Base-by-base conservation (phyloP, 2,888 invertebrate species). In the Oscheius sp. region DNA sequence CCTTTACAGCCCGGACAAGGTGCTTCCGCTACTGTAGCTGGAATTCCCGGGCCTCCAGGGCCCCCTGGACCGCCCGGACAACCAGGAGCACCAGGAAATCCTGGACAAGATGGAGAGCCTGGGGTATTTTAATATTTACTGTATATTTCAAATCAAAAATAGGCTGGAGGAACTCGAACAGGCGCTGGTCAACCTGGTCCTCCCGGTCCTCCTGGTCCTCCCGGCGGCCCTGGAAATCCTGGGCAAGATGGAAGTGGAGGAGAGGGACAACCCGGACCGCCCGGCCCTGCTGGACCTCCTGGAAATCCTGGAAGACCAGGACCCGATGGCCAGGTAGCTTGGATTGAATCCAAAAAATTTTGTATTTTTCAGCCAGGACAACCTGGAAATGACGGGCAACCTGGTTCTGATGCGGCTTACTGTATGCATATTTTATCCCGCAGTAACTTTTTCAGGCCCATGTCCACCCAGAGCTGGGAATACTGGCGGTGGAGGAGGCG, bases 131-230 rank as follows among this genome's bases (percentile, higher is more conserved):
- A n/a, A n/a, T n/a, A n/a, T n/a, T n/a, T n/a, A n/a, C n/a, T n/a
- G n/a, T n/a, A n/a, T n/a, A n/a, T n/a, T n/a, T n/a, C n/a, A n/a
- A n/a, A 49, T 18, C 49, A 49, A 49, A 23, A 23, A 18, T 55
- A 25, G 43, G 35, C 61, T 41, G 61, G 61, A 5, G 9, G n/a
- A n/a, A 21, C 58, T 27, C 13, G 58, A 58, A 7, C 12, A 12
- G 58, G n/a, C 12, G 27, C 61, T 13, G 41, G 43, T 16, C 41
- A 3, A 2, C 41, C 61, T 21, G 61, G 61, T 18, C 61, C 45
- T 18, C 61, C 61, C 41, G 61, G 61, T 7, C 61, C 41, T 12
- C 43, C 41, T 61, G 61, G 59, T n/a, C 59, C 59, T 25, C 59
- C 59, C 9, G 59, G 59, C 6, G 18, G 18, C 7, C 56, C 56